Conservation (phyloP, 2,797 vertebrate genomes). For the Bradypodion ventrale region DNA sequence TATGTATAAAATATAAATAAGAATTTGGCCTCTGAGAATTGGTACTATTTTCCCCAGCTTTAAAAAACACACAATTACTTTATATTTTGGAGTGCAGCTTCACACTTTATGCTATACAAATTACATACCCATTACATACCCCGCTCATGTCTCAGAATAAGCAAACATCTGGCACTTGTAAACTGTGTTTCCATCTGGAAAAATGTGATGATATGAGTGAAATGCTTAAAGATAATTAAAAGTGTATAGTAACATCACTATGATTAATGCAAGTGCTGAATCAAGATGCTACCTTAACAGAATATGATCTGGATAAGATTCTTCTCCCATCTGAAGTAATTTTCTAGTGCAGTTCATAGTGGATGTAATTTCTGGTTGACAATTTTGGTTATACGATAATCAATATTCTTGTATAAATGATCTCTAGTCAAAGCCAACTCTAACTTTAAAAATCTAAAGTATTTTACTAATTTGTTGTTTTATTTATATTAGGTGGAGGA, state of each 20-base stretch:
- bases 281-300: background rate
- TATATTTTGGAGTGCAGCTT: background rate
- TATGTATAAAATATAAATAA: no score
- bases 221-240: background rate
- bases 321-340: background rate
- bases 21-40: background rate
- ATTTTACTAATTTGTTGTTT: background rate
- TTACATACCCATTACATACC: no score
- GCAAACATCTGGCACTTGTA: background rate
- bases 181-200: background rate
- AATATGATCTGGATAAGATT: background rate
- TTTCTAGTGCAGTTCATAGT: background rate
- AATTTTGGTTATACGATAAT: background rate
- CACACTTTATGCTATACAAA: background rate
- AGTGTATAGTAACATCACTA: background rate
- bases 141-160: background rate
- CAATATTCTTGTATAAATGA: background rate
- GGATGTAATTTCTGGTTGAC: background rate
- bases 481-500: background rate
- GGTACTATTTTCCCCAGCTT: background rate
- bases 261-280: background rate
- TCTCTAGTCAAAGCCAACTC: background rate
- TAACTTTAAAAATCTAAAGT: background rate
- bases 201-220: background rate
- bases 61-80: background rate